Evolutionary conservation across 2,888 invertebrate genomes (phyloP).

Genomic region (Oscheius sp.): DNA sequence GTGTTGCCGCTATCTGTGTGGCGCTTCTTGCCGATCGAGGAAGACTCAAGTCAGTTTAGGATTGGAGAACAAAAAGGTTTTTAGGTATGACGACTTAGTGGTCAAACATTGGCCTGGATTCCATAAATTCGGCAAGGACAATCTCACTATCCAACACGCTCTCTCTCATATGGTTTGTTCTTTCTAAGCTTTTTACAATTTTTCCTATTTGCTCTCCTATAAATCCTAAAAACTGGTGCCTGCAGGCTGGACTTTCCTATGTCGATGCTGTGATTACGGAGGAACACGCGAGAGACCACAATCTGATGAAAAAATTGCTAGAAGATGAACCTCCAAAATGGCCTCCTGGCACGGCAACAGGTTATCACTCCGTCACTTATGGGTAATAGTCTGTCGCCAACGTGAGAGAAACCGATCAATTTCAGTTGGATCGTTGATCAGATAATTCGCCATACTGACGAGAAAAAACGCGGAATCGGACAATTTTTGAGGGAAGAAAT

Average conservation of each 20-base stretch:
- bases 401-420: background rate
- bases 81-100: conserved; percentile 54
- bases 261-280: conserved; percentile 53
- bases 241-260: conserved; percentile 56
- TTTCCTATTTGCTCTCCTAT: too few relatives aligned
- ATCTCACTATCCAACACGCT: conserved; percentile 57
- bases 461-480: conserved; percentile 65
- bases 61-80: background rate
- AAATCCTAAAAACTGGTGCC: too few relatives aligned
- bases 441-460: conserved; percentile 44
- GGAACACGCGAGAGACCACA: conserved; percentile 48
- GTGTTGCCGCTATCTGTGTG: conserved; percentile 60
- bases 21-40: conserved; percentile 71
- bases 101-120: conserved; percentile 60
- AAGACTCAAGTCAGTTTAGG: conserved; percentile 50
- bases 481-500: conserved; percentile 68
- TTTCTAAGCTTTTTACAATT: background rate
- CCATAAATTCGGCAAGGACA: conserved; percentile 53
- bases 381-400: background rate
- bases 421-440: conserved; percentile 66
- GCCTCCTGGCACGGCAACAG: conserved; percentile 53
- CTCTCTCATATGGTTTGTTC: conserved; percentile 51
- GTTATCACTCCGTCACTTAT: conserved; percentile 37
- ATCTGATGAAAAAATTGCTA: conserved; percentile 41
- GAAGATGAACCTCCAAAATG: conserved; percentile 53